phyloP scores from a whole-genome alignment of 2,888 invertebrate genomes.

The Mylabris sibirica region DNA sequence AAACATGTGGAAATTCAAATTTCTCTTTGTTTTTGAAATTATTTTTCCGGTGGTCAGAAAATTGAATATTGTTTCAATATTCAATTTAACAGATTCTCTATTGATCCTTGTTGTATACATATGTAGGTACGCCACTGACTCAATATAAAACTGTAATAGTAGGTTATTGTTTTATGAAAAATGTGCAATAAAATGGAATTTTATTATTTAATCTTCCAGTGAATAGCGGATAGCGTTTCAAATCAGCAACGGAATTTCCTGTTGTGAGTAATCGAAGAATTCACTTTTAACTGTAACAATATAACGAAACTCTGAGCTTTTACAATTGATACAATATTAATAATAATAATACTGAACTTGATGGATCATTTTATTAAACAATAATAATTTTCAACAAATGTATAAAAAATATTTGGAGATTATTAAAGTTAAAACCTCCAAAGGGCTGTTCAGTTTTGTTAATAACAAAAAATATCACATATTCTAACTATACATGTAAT shows the following conservation, averaged over 20 bases:
- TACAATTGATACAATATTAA: neutral
- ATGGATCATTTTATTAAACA: neutral
- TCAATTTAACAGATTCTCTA: too few species aligned
- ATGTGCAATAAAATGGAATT: neutral
- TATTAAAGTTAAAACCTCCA: conserved; percentile 23
- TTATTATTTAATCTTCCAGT: neutral
- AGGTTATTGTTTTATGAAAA: neutral
- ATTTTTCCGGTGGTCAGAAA: too few species aligned
- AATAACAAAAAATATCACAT: conserved; percentile 20
- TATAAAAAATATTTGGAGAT: neutral
- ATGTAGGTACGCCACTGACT: neutral
- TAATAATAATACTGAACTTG: neutral
- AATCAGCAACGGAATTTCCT: conserved; percentile 11
- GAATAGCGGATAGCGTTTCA: neutral
- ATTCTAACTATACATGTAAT: conserved; percentile 16
- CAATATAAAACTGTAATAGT: neutral
- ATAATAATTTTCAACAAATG: conserved; percentile 2
- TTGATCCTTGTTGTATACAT: too few species aligned
- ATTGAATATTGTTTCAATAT: too few species aligned
- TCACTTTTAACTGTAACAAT: neutral
- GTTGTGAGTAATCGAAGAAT: conserved; percentile 2
- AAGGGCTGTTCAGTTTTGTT: conserved; percentile 21
- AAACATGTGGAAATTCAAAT: too few species aligned
- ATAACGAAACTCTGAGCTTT: neutral
- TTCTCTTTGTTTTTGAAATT: too few species aligned